A percentile compares a stretch with the other conserved stretches of the same genome.
Evolutionary conservation across 2,113 vertebrate species (phyloP).

Genomic region (Emydura subglobosa): DNA sequence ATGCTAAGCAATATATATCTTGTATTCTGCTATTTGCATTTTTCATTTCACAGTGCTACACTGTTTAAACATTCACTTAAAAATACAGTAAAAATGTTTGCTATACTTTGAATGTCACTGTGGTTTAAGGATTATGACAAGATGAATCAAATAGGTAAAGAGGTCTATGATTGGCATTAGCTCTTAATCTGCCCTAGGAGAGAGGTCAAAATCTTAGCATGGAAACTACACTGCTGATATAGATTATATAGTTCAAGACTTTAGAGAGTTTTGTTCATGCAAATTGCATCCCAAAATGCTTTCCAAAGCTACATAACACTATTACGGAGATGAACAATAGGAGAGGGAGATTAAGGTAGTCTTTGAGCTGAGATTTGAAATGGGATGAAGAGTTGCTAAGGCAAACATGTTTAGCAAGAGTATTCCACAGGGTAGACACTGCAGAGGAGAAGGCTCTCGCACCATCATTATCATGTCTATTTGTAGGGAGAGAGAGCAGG

Average conservation of each 20-base stretch:
- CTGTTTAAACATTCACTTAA: neutral
- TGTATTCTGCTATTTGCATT: neutral
- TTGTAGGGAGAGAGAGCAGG: neutral
- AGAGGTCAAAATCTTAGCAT: neutral
- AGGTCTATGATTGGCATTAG: conserved; percentile 2
- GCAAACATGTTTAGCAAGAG: neutral
- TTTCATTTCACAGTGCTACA: conserved; percentile 11
- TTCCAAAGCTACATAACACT: conserved; percentile 16
- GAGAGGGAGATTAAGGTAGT: neutral
- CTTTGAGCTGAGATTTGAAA: conserved; percentile 13
- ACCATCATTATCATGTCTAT: neutral
- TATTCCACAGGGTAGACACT: neutral
- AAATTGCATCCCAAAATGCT: neutral
- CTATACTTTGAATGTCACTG: neutral
- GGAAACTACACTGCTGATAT: neutral
- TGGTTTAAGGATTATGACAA: conserved; percentile 21
- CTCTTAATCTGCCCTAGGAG: conserved; percentile 2
- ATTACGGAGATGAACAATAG: neutral
- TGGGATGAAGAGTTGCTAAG: neutral
- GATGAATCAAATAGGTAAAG: neutral
- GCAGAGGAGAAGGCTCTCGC: neutral
- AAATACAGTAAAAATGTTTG: neutral
- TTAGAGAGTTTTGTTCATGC: neutral
- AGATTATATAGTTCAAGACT: neutral
- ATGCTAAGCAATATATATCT: neutral